A percentile compares a stretch with the other conserved stretches of the same genome.
phyloP scores from a whole-genome alignment of 2,888 invertebrate species.

The Itoplectis maculator region DNA sequence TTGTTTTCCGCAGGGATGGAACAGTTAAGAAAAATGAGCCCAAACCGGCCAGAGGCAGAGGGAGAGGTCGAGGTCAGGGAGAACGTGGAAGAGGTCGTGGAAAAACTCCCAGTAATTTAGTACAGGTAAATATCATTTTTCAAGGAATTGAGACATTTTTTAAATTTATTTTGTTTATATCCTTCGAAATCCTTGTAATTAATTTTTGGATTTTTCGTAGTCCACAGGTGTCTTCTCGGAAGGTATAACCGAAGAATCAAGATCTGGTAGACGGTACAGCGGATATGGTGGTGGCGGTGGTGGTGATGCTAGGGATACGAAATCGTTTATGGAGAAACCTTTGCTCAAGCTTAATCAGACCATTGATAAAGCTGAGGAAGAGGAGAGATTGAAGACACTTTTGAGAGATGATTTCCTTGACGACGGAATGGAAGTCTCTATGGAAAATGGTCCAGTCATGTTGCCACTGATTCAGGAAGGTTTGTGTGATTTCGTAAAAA shows the following conservation, averaged over 20 bases:
- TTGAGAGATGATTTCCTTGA: constrained; percentile 83
- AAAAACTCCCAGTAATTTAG: constrained; percentile 73
- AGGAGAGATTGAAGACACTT: constrained; percentile 79
- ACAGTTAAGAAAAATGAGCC: constrained; percentile 69
- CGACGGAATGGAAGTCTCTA: constrained; percentile 74
- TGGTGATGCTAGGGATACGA: constrained; percentile 66
- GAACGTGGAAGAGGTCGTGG: constrained; percentile 75
- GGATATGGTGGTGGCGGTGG: constrained; percentile 63
- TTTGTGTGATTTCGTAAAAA: constrained; percentile 50
- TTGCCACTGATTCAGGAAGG: constrained; percentile 79
- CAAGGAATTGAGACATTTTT: too few relatives aligned
- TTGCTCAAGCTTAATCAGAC: constrained; percentile 78
- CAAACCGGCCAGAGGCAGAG: constrained; percentile 67
- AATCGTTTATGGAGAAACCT: constrained; percentile 75
- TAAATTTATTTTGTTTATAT: not conserved
- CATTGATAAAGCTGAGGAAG: constrained; percentile 80
- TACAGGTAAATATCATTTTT: constrained; percentile 74
- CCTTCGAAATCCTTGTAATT: not conserved
- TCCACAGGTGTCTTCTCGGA: constrained; percentile 82
- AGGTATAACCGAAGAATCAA: constrained; percentile 74
- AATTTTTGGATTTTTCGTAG: constrained; percentile 68
- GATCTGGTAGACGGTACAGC: constrained; percentile 66
- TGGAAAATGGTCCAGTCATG: constrained; percentile 77
- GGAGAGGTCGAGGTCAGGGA: constrained; percentile 73
- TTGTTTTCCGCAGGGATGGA: constrained; percentile 53